Conservation (phyloP, 2,888 invertebrate species). For the Hypena proboscidalis region DNA sequence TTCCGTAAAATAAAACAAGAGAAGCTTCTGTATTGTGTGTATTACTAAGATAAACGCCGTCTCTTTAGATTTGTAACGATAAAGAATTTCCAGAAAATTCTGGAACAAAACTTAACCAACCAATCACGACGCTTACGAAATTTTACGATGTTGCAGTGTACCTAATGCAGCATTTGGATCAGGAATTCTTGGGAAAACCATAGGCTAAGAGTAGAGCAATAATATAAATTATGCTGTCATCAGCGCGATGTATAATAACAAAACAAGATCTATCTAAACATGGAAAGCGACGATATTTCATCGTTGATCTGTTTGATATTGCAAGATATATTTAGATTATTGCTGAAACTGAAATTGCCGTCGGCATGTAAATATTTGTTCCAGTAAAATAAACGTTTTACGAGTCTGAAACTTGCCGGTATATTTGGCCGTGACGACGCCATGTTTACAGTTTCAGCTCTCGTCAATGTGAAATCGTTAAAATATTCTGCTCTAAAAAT, state of each 20-base stretch:
- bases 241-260: not conserved
- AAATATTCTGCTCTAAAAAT: not conserved
- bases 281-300: constrained; percentile 11
- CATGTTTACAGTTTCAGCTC: constrained; percentile 19
- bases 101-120: too few relatives aligned
- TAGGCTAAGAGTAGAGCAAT: too few relatives aligned
- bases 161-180: too few relatives aligned
- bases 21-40: too few relatives aligned
- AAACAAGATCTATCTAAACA: constrained; percentile 14
- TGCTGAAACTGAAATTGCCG: constrained; percentile 36
- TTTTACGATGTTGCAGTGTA: too few relatives aligned
- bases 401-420: constrained; percentile 27
- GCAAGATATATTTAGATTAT: constrained; percentile 46
- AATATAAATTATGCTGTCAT: not conserved
- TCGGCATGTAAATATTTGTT: constrained; percentile 34
- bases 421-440: constrained; percentile 31
- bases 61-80: too few relatives aligned
- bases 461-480: not conserved
- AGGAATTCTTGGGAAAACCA: too few relatives aligned
- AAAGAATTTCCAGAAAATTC: too few relatives aligned
- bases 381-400: constrained; percentile 41
- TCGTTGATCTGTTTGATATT: constrained; percentile 26
- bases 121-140: too few relatives aligned
- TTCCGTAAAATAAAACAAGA: too few relatives aligned
- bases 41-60: too few relatives aligned